Evolutionary conservation across 2,888 invertebrate species (phyloP), one percentile per base, ranked within the genome.

Genomic region (Dione vanillae): DNA sequence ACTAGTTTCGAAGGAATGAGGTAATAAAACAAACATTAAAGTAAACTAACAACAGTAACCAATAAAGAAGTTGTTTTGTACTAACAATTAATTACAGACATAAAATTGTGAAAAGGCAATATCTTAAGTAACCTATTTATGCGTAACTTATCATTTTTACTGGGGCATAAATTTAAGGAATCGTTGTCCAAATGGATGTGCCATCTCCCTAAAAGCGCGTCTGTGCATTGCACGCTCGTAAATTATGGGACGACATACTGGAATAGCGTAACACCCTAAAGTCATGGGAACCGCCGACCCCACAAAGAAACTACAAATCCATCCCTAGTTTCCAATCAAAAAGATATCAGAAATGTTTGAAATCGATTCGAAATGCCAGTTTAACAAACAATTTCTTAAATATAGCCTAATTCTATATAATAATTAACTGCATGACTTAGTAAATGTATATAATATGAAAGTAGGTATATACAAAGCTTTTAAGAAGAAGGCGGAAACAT

Each of bases 221-320:
- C 80, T 84, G 85, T 85, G 84, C 86, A 86, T 87, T 85, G 88
- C 89, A 86, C 82, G 85, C 81, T 82, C 88, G 88, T 93, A 92
- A 92, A 93, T 93, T 90, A 91, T 87, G 83, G 83, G 88, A 88
- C 89, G 87, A 89, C 87, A 82, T 85, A 90, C 91, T 88, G 90
- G 92, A 92, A 92, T 92, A 92, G 92, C 92, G 90, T 90, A 88
- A 88, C 92, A 90, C 92, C 91, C 92, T 86, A 86, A 86, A 80
- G 77, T 82, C 91, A 91, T 92, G 92, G 91, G 92, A 92, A 92
- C 90, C 79, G 78, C 78, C 80, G 73, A 80, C 80, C 83, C 83
- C 85, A 87, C 87, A 90, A 90, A 90, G 91, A 87, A 87, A 84
- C 87, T 87, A 90, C 92, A 90, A 91, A 91, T 91, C 88, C 85